Conservation (phyloP, 2,797 vertebrate species). For the Rhinogobio ventralis region DNA sequence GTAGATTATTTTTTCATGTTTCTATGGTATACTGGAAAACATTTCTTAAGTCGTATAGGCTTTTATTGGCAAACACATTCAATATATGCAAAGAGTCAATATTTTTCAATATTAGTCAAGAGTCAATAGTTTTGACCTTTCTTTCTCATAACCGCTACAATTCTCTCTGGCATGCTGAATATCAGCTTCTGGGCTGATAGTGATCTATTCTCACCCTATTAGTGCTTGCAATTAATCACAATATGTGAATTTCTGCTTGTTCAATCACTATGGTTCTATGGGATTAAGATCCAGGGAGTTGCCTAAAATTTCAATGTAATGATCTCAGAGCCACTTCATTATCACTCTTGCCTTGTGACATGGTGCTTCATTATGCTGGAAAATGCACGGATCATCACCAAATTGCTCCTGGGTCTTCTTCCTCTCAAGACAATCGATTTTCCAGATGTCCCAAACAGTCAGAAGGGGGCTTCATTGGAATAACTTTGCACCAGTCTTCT, state of each 20-base stretch:
- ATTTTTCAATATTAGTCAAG: background rate
- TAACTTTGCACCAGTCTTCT: too few species aligned
- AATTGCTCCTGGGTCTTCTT: background rate
- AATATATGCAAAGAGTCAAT: background rate
- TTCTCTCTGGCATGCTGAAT: background rate
- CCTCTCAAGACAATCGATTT: background rate
- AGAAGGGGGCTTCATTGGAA: background rate
- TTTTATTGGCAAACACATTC: background rate
- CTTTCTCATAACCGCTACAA: background rate
- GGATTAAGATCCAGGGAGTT: background rate
- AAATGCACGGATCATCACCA: background rate
- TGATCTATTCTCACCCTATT: background rate
- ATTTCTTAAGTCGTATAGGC: background rate
- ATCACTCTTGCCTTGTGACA: background rate
- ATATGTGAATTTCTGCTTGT: background rate
- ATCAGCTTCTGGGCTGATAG: background rate
- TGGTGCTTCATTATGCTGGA: background rate
- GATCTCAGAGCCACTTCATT: background rate
- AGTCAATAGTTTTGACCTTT: background rate
- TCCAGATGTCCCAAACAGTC: background rate
- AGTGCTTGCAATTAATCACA: background rate
- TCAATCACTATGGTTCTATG: background rate
- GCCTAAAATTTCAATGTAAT: background rate
- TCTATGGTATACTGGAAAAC: too few species aligned
- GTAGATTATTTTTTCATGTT: too few species aligned